Conservation (phyloP, 2,888 invertebrate genomes). For the Clivina fossor region DNA sequence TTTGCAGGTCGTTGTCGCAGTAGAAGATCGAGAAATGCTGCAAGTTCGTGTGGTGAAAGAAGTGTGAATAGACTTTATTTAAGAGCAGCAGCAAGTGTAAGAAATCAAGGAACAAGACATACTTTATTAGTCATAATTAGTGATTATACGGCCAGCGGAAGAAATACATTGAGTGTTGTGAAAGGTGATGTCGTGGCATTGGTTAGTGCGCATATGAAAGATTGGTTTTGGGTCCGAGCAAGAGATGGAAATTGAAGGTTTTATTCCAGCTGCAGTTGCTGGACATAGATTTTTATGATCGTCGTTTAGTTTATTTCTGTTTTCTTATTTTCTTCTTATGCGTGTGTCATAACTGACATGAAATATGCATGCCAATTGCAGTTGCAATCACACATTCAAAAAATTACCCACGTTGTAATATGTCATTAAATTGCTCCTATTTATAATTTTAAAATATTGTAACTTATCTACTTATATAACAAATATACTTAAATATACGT, state of each 20-base stretch:
- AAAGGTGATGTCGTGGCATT: constrained; percentile 77
- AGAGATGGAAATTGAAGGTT: constrained; percentile 72
- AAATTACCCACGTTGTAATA: too few species aligned
- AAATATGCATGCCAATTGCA: too few species aligned
- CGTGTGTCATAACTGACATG: too few species aligned
- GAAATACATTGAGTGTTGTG: constrained; percentile 63
- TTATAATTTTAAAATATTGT: too few species aligned
- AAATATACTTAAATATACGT: too few species aligned
- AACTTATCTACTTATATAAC: too few species aligned
- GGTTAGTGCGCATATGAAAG: constrained; percentile 58
- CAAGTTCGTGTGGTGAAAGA: constrained; percentile 64
- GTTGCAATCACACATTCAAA: too few species aligned
- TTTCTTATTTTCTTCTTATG: too few species aligned
- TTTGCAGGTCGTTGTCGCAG: constrained; percentile 53
- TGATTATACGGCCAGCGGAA: constrained; percentile 64
- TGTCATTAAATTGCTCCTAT: too few species aligned
- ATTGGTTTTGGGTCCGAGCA: constrained; percentile 77
- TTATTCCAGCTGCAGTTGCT: constrained; percentile 75
- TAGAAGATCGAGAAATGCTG: constrained; percentile 47
- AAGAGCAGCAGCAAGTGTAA: constrained; percentile 60
- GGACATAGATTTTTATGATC: constrained; percentile 78
- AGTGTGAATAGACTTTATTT: constrained; percentile 74
- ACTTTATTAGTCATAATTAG: constrained; percentile 70
- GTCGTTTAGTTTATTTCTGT: too few species aligned
- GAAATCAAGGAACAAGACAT: constrained; percentile 58